Conservation (phyloP, 1,140 invertebrate species). For the Choristoneura fumiferana region DNA sequence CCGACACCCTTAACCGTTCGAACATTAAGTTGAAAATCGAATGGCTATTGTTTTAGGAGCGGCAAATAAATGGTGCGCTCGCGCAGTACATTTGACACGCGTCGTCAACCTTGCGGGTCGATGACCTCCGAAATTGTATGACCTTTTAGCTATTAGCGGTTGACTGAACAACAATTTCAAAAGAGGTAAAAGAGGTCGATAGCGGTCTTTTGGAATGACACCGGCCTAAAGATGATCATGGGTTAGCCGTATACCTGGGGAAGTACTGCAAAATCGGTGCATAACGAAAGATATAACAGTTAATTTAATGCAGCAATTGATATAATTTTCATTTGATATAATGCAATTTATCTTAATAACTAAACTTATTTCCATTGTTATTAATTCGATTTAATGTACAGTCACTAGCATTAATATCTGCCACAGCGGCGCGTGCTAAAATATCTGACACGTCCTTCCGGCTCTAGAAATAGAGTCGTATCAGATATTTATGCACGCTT, state of each 20-base stretch:
- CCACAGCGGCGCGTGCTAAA: too few species aligned
- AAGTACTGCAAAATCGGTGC: neutral
- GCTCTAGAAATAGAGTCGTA: too few species aligned
- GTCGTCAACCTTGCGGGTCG: constrained; percentile 7
- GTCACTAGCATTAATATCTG: too few species aligned
- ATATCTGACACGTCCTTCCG: too few species aligned
- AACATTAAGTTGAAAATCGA: neutral
- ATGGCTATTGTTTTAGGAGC: neutral
- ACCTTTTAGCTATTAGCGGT: constrained; percentile 13
- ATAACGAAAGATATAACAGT: neutral
- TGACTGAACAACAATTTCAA: constrained; percentile 8
- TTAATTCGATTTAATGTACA: too few species aligned
- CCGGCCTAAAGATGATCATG: neutral
- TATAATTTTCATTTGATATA: too few species aligned
- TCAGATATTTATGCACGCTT: too few species aligned
- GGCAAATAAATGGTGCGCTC: neutral
- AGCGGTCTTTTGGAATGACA: neutral
- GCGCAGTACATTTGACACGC: constrained; percentile 16
- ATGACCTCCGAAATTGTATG: neutral
- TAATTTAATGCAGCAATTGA: neutral
- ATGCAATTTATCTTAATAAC: too few species aligned
- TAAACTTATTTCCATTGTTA: too few species aligned
- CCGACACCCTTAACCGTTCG: neutral
- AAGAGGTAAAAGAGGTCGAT: constrained; percentile 6
- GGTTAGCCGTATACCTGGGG: too few species aligned